Evolutionary conservation across 2,888 invertebrate species (phyloP).

Genomic region (Automeris io): DNA sequence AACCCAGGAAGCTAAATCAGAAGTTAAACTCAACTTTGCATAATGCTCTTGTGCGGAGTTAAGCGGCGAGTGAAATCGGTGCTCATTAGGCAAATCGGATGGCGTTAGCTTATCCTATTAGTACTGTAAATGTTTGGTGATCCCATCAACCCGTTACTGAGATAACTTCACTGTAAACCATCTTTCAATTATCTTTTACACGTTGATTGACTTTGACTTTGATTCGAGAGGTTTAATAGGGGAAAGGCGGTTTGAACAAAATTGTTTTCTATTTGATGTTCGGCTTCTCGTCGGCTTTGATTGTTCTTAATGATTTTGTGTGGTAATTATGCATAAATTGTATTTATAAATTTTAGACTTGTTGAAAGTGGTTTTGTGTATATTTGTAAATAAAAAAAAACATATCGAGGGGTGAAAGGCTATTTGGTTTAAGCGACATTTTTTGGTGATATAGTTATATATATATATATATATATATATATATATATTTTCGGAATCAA

Average conservation of each 20-base stretch:
- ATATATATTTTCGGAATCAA: no score
- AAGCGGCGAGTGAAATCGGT: slow-evolving; percentile 47
- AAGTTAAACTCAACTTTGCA: slow-evolving; percentile 70
- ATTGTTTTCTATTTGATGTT: neutral
- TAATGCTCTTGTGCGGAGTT: slow-evolving; percentile 55
- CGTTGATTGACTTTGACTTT: slow-evolving; percentile 25
- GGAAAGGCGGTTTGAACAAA: slow-evolving; percentile 1
- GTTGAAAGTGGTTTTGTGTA: no score
- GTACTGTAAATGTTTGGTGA: slow-evolving; percentile 67
- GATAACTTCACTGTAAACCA: slow-evolving; percentile 28
- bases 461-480: no score
- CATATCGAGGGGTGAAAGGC: no score
- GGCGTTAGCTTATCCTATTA: slow-evolving; percentile 66
- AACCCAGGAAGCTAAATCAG: slow-evolving; percentile 48
- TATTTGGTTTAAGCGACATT: no score
- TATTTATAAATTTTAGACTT: no score
- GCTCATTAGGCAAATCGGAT: slow-evolving; percentile 71
- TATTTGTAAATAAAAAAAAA: no score
- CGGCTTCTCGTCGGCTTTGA: no score
- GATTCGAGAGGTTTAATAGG: slow-evolving; percentile 14
- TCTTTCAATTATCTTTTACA: slow-evolving; percentile 29
- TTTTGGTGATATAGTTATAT: no score
- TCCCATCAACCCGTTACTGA: slow-evolving; percentile 49
- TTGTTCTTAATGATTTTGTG: no score
- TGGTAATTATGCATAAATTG: no score